Base-by-base conservation (phyloP, 2,113 vertebrate genomes). In the Drymodes brunneopygia region DNA sequence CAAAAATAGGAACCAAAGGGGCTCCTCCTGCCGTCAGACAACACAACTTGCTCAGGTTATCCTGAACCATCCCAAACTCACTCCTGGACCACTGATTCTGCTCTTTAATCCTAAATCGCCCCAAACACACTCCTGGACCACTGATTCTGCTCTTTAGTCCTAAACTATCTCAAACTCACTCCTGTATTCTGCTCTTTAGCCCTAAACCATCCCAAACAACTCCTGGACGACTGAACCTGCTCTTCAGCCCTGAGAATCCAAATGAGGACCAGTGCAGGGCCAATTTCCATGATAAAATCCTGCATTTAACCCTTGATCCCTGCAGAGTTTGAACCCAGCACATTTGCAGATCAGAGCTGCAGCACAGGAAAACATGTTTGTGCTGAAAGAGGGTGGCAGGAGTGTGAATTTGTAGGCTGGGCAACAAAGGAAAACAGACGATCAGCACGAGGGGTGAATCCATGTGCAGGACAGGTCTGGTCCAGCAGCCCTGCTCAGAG, bases 381-480 rank as follows among this genome's bases (percentile, higher is more conserved):
- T 88, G 33, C 84, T 48, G 2, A 69, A 53, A n/a, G 71, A 48
- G 73, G 54, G 42, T 21, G 79, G 62, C 7, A 71, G 81, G 61
- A 81, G 81, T 50, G 38, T 62, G 71, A 86, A 27, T 28, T 51
- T 33, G 62, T n/a, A 82, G 92, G 56, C 79, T 71, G 92, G 82
- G 74, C 74, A 95, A 61, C 74, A 87, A 82, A 84, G 42, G 15
- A 3, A 14, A 54, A 12, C 10, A 79, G 23, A 23, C 56, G 65
- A 70, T 48, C 60, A 24, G 4, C 62, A 21, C 15, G 66, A 80
- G 60, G 29, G 38, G 58, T 77, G 85, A 92, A 71, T 44, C 54
- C 51, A 28, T 93, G 38, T 83, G 75, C 90, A 64, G 90, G 92
- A 74, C 85, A 95, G 95, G 79, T 54, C 90, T 94, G 44, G 84